Evolutionary conservation across 2,888 invertebrate genomes (phyloP).

Genomic region (Torymus texanus): DNA sequence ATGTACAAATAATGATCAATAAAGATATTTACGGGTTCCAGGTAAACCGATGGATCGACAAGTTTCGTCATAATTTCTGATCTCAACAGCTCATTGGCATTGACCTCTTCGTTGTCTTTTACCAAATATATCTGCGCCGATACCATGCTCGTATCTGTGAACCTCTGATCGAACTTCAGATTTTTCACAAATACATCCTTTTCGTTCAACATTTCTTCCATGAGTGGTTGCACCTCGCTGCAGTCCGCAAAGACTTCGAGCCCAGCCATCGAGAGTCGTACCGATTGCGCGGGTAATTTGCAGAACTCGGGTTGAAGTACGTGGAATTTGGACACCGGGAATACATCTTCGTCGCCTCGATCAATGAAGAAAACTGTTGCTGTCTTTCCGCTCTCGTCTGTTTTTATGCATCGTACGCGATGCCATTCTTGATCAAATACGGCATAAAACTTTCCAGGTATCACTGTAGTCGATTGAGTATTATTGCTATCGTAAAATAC

Average conservation of each 20-base stretch:
- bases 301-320: constrained; percentile 81
- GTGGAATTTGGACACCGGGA: constrained; percentile 78
- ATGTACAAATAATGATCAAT: background rate
- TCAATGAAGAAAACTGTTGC: constrained; percentile 81
- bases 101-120: constrained; percentile 1
- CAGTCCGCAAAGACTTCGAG: constrained; percentile 80
- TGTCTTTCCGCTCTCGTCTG: constrained; percentile 59
- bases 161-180: background rate
- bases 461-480: constrained; percentile 60
- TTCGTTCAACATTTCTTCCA: constrained; percentile 74
- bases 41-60: constrained; percentile 15
- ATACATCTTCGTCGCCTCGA: constrained; percentile 82
- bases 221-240: constrained; percentile 69
- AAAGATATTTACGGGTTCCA: constrained; percentile 29
- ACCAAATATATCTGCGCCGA: constrained; percentile 31
- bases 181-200: constrained; percentile 36
- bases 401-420: constrained; percentile 73
- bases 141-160: background rate
- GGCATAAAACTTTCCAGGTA: constrained; percentile 74
- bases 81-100: constrained; percentile 25
- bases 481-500: constrained; percentile 68
- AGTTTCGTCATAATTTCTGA: constrained; percentile 25
- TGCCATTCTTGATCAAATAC: constrained; percentile 75
- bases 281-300: constrained; percentile 82
- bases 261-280: constrained; percentile 82